phyloP scores from a whole-genome alignment of 2,888 invertebrate species.

The Lissonota sp. region DNA sequence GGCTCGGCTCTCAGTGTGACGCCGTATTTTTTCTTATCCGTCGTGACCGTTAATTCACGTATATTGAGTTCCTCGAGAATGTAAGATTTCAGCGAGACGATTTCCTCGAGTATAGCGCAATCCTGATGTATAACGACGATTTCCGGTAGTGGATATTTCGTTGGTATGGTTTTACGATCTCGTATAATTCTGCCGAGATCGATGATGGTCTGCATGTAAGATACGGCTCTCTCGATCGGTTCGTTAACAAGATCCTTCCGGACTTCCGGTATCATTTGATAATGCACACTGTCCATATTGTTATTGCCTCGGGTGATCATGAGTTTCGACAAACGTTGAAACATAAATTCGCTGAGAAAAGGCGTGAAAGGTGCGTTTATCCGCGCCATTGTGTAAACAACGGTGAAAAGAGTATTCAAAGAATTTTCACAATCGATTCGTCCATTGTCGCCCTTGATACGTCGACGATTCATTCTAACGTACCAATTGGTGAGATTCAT shows the following conservation, averaged over 20 bases:
- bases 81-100: conserved; percentile 92
- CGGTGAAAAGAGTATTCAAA: conserved; percentile 94
- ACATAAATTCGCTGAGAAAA: conserved; percentile 97
- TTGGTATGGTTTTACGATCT: conserved; percentile 96
- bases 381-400: conserved; percentile 94
- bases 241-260: conserved; percentile 90
- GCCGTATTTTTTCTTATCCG: conserved; percentile 96
- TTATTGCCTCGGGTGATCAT: conserved; percentile 84
- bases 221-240: conserved; percentile 95
- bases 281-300: conserved; percentile 93
- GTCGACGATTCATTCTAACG: conserved; percentile 97
- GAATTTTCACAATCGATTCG: conserved; percentile 92
- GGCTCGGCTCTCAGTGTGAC: conserved; percentile 96
- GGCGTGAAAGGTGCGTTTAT: conserved; percentile 99
- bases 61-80: conserved; percentile 97
- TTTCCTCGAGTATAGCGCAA: conserved; percentile 90
- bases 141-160: conserved; percentile 98
- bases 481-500: conserved; percentile 99
- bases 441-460: conserved; percentile 96
- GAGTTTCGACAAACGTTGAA: conserved; percentile 92
- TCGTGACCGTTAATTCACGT: conserved; percentile 91
- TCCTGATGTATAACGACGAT: conserved; percentile 97
- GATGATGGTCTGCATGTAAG: conserved; percentile 97
- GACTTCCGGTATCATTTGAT: conserved; percentile 93
- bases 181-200: conserved; percentile 96